These are phyloP conservation scores for Xenus cinereus DNA, from an alignment of 2,113 vertebrate species.

Conservation along the genomic window DNA sequence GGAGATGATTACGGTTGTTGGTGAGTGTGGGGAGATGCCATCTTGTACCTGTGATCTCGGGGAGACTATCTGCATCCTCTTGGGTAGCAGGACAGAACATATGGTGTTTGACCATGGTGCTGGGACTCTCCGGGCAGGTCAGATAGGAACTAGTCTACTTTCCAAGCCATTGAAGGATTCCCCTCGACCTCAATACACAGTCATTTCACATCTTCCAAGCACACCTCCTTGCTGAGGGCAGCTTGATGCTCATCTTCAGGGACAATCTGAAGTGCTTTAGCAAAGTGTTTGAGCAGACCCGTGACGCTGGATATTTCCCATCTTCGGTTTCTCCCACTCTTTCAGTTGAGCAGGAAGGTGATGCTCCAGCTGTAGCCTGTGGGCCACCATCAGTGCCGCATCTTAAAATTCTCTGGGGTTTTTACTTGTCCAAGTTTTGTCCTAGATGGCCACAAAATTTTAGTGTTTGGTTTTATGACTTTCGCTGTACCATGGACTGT, in stretches of 20 bases:
- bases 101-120: fast-evolving
- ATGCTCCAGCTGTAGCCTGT: not conserved
- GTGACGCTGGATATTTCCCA: not conserved
- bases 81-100: not conserved
- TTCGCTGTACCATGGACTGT: not conserved
- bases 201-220: not conserved
- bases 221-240: not conserved
- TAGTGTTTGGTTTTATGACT: not conserved
- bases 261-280: not conserved
- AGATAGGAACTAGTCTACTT: not conserved
- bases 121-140: not conserved
- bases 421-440: not conserved
- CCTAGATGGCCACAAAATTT: not conserved
- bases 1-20: fast-evolving
- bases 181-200: fast-evolving
- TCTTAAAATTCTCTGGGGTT: not conserved
- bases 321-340: not conserved
- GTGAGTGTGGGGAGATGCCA: not conserved
- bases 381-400: not conserved
- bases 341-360: not conserved
- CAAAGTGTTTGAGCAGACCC: fast-evolving
- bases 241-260: not conserved
- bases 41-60: not conserved
- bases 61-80: not conserved
- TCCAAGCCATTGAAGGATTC: not conserved